phyloP scores from a whole-genome alignment of 2,797 vertebrate genomes.

The Aphelocoma californica region DNA sequence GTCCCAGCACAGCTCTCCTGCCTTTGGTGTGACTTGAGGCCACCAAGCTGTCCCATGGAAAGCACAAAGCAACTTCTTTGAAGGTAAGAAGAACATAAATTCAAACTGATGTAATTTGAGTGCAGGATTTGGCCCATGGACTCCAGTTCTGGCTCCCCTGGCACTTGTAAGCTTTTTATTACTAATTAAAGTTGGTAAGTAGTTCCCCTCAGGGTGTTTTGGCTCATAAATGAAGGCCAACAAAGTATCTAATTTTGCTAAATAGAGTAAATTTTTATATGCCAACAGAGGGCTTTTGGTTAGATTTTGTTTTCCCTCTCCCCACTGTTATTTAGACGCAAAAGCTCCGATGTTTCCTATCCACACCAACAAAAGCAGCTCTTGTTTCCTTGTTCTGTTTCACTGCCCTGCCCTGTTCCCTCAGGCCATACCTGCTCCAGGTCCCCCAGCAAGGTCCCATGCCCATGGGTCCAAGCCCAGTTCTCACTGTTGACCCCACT shows the following conservation, averaged over 20 bases:
- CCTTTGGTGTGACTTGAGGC: neutral
- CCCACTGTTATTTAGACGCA: neutral
- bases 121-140: slow-evolving; percentile 6
- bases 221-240: slow-evolving; percentile 64
- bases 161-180: slow-evolving; percentile 63
- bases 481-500: neutral
- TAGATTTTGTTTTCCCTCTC: slow-evolving; percentile 40
- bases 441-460: neutral
- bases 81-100: neutral
- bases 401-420: neutral
- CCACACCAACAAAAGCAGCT: neutral
- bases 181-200: slow-evolving; percentile 67
- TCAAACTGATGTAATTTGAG: slow-evolving; percentile 13
- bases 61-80: neutral
- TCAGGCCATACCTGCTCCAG: neutral
- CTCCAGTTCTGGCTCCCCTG: slow-evolving; percentile 39
- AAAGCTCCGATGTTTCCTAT: neutral
- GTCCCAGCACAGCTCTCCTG: neutral
- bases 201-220: slow-evolving; percentile 62
- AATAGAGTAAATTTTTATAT: slow-evolving; percentile 64
- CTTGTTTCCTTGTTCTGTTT: neutral
- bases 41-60: neutral
- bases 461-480: accelerated
- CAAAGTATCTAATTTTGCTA: slow-evolving; percentile 68
- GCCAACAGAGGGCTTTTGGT: slow-evolving; percentile 58